Base-by-base conservation (phyloP, 2,888 invertebrate genomes). In the Lasioglossum lativentre region DNA sequence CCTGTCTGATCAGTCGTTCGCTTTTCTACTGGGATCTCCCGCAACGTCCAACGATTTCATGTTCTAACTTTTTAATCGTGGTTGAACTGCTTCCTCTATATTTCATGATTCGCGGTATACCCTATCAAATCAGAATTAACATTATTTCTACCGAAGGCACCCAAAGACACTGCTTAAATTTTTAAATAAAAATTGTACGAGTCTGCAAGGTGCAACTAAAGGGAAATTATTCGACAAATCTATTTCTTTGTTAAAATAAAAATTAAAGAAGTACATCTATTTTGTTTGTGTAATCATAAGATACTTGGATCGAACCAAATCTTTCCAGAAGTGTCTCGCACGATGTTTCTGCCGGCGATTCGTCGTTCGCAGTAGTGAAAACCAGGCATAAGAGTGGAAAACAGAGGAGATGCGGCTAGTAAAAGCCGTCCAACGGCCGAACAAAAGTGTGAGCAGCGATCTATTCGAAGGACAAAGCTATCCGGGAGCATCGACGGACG, bases 381-480 rank as follows among this genome's bases (percentile, higher is more conserved):
- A 5, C 34, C 8, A 2, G 66, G 34, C 66, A 5, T 19, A 30
- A 19, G 30, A 3, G 8, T 45, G 16, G 4, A 56, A 19, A 45
- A 45, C 45, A 19, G 27, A 66, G 40, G 27, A 52, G 40, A 56
- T 52, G 56, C 3, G 34, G 30, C 30, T 52, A 5, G 34, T 72
- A 66, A 66, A 68, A 74, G n/a, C 40, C 59, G 52, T 45, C 71
- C 45, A 30, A 27, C 45, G 45, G 27, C 4, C 27, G 23, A 34
- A 71, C 52, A 72, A 66, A 52, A 42, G 40, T 72, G 47, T 16
- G 34, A 34, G 19, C 27, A 59, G 30, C 56, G 34, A 38, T 42
- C 66, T 19, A 23, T 75, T 72, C 75, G 70, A 56, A 66, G 72
- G 47, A 78, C 75, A 76, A 85, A 75, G 84, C 78, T 68, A 40